Evolutionary conservation across 2,797 vertebrate genomes (phyloP).

Genomic region (Brotogeris chrysoptera): DNA sequence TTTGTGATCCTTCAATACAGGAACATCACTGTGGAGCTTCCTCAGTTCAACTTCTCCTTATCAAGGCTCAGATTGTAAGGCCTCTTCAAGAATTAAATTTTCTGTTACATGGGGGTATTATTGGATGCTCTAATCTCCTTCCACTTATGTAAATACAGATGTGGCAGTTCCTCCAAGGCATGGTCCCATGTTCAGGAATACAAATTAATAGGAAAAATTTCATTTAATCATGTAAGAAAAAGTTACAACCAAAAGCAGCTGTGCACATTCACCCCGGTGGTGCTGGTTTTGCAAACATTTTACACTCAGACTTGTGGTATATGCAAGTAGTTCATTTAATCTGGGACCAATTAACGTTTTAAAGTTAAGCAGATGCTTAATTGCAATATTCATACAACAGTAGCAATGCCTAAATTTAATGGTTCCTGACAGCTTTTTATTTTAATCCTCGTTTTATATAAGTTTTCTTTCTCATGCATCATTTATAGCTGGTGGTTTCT

Average conservation of each 20-base stretch:
- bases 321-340: slow-evolving; percentile 5
- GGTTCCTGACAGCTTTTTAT: not conserved
- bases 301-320: not conserved
- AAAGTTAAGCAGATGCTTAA: slow-evolving; percentile 42
- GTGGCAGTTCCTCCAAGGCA: not conserved
- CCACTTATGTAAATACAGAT: not conserved
- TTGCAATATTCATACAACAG: not conserved
- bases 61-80: not conserved
- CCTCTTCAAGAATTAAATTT: not conserved
- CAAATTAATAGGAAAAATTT: not conserved
- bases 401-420: slow-evolving; percentile 19
- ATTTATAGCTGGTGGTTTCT: not conserved
- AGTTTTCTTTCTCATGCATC: not conserved
- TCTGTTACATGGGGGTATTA: not conserved
- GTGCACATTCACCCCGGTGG: not conserved
- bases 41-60: not conserved
- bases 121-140: not conserved
- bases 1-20: not conserved
- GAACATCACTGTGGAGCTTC: not conserved
- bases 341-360: not conserved
- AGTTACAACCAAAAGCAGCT: not conserved
- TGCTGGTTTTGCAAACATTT: not conserved
- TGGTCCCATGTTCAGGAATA: not conserved
- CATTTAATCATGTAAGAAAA: not conserved
- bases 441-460: not conserved